Evolutionary conservation across 2,888 invertebrate genomes (phyloP).

Genomic region (Ophion slaviceki): DNA sequence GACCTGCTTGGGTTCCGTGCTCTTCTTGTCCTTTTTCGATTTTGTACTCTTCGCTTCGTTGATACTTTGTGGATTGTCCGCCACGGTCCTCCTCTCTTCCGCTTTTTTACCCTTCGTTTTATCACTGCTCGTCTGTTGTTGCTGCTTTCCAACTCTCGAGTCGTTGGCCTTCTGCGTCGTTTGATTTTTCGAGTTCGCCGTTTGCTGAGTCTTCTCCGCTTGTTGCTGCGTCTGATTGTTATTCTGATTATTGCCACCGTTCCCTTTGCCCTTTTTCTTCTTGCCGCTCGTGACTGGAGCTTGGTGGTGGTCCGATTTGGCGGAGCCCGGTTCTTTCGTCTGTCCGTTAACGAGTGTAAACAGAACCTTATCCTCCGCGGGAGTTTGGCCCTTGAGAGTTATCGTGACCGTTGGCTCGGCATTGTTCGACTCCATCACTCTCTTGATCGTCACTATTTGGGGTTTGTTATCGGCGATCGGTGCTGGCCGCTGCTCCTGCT

Average conservation of each 20-base stretch:
- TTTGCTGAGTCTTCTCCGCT: conserved; percentile 70
- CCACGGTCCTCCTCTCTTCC: conserved; percentile 60
- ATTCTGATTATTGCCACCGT: conserved; percentile 65
- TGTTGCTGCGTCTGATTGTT: conserved; percentile 70
- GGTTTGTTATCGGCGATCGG: conserved; percentile 73
- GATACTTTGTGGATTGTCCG: conserved; percentile 70
- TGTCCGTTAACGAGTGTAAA: conserved; percentile 89
- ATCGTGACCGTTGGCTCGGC: conserved; percentile 91
- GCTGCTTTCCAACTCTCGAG: conserved; percentile 74
- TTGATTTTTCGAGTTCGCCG: conserved; percentile 60
- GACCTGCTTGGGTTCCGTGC: conserved; percentile 61
- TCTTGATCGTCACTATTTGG: conserved; percentile 88
- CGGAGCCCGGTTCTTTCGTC: conserved; percentile 76
- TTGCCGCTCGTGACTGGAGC: conserved; percentile 72
- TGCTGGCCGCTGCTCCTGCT: conserved; percentile 75
- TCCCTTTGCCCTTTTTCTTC: conserved; percentile 80
- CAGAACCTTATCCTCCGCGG: conserved; percentile 89
- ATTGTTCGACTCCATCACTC: conserved; percentile 88
- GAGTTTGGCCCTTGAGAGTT: conserved; percentile 89
- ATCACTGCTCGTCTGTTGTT: conserved; percentile 68
- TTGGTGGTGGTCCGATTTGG: conserved; percentile 74
- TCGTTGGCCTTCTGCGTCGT: conserved; percentile 63
- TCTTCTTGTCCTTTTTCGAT: conserved; percentile 80
- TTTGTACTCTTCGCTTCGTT: conserved; percentile 75
- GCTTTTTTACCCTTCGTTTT: conserved; percentile 74